Base-by-base conservation (phyloP, 2,888 invertebrate species). In the Rutpela maculata region DNA sequence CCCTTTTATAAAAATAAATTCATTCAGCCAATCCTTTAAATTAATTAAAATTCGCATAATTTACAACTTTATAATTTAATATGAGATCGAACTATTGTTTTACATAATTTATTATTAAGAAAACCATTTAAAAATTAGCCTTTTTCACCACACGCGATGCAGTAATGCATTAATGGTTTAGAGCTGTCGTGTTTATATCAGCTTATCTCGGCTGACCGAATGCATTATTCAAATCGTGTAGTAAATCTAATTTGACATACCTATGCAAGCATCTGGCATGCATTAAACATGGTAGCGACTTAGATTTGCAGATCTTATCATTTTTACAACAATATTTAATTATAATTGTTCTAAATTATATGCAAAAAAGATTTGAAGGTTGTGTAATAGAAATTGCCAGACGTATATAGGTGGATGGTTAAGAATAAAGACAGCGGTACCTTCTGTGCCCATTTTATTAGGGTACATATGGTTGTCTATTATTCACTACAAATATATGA, bases 211-310 rank as follows among this genome's bases (percentile, higher is more conserved):
- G 17, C 31, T 35, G 9, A 17, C 31, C 35, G 17, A 35, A 63
- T 63, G 62, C 35, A 35, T 63, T 63, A 63, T 63, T 63, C 62
- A 63, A 63, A 31, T 63, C n/a, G 15, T 15, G 50, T 50, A 15
- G 60, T 31, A 60, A 60, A 60, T 60, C 5, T n/a, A n/a, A 50
- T 50, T 50, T 50, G 12, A n/a, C 50, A 50, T 50, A n/a, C 50
- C 50, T 50, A 0, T 17, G n/a, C n/a, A 50, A n/a, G 12, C 50
- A n/a, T 12, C 50, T 50, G 50, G 50, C 4, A n/a, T 50, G 50
- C 50, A 50, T 43, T 15, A 43, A 43, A 43, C 43, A 43, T 50
- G 50, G n/a, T 7, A n/a, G n/a, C 5, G 7, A 43, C 15, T 43
- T 15, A 15, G 43, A 43, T 43, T 50, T 50, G 9, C 50, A 15